These are phyloP conservation scores for Pentalonia nigronervosa DNA, from an alignment of 1,140 invertebrate genomes.

Conservation along the genomic window DNA sequence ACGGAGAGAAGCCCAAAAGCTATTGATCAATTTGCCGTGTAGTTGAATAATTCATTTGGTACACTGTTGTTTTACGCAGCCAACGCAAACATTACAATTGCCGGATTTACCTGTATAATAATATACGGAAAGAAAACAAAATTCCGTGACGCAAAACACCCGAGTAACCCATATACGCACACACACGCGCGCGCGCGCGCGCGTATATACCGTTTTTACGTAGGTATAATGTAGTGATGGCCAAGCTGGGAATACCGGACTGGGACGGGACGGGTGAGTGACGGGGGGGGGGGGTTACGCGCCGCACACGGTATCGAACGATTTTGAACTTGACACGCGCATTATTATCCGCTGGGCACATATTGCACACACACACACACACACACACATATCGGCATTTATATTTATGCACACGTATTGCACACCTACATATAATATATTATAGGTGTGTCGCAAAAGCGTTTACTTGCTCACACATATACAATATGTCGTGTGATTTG, in stretches of 20 bases:
- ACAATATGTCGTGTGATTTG: not conserved
- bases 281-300: not conserved
- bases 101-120: not conserved
- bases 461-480: not conserved
- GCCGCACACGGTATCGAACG: not conserved
- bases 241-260: not conserved
- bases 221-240: not conserved
- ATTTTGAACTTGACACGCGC: constrained; percentile 46
- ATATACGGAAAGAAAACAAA: constrained; percentile 13
- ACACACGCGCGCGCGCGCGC: too few species aligned
- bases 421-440: too few species aligned
- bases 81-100: constrained; percentile 40
- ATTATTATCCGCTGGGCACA: constrained; percentile 19
- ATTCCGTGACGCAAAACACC: constrained; percentile 23
- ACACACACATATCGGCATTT: not conserved
- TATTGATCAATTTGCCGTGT: constrained; percentile 43
- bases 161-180: not conserved
- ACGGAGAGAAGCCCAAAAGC: constrained; percentile 30
- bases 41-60: constrained; percentile 50
- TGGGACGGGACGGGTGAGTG: too few species aligned
- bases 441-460: not conserved
- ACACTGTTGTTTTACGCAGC: constrained; percentile 31
- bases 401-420: not conserved
- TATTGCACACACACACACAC: not conserved
- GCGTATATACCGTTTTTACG: too few species aligned